A percentile compares a stretch with the other conserved stretches of the same genome.
These are phyloP conservation scores for Agrotis clavis DNA, from an alignment of 2,888 invertebrate genomes.

Conservation along the genomic window DNA sequence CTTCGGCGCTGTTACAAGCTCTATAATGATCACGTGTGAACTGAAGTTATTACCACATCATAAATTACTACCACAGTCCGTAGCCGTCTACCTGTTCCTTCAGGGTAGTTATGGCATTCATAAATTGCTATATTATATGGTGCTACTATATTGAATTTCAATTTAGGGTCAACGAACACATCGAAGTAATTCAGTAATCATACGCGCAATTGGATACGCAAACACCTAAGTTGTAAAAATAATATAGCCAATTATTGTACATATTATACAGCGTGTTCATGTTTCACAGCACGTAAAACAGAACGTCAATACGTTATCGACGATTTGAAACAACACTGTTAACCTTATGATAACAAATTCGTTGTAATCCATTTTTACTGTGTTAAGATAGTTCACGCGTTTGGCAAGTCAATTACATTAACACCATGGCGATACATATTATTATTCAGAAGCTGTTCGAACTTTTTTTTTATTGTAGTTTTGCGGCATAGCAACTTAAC, in stretches of 20 bases:
- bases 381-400: constrained; percentile 11
- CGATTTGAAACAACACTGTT: constrained; percentile 16
- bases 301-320: constrained; percentile 23
- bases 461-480: not conserved
- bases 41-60: too few relatives aligned
- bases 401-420: constrained; percentile 5
- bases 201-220: not conserved
- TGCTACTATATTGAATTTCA: not conserved
- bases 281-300: not conserved
- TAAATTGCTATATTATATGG: too few relatives aligned
- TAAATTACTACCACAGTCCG: too few relatives aligned
- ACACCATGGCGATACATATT: not conserved
- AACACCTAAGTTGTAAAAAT: constrained; percentile 6
- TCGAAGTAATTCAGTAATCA: not conserved
- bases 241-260: not conserved
- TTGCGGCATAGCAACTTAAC: not conserved
- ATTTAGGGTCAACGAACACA: not conserved
- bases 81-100: too few relatives aligned
- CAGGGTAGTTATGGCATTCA: not conserved
- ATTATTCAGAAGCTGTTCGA: not conserved
- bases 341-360: constrained; percentile 23
- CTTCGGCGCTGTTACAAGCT: too few relatives aligned
- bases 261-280: not conserved
- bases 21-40: too few relatives aligned
- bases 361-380: not conserved